Evolutionary conservation across 2,888 invertebrate species (phyloP), one percentile per base, ranked within the genome.

Genomic region (Cabera pusaria): DNA sequence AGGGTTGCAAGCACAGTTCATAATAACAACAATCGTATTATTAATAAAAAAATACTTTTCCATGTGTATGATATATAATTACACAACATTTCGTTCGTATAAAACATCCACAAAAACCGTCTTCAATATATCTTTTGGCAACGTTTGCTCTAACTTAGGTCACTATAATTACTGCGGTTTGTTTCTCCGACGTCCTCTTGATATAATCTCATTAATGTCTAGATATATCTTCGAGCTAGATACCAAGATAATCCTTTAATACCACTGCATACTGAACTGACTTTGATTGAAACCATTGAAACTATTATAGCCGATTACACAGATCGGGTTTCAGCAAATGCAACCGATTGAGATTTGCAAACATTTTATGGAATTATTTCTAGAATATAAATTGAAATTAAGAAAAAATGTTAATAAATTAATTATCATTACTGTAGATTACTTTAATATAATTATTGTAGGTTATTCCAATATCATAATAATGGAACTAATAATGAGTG

Each of bases 161-260:
- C 59, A 51, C 25, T 40, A 32, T 47, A 49, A 44, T 53, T 46
- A 46, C 46, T 44, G 50, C 52, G 60, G 62, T 64, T 69, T 71
- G 71, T 73, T 64, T 71, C 56, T n/a, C 49, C 12, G 25, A 59
- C 66, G 67, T 75, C 81, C 72, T 72, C 75, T 81, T 65, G 72
- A 78, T 74, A 69, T 76, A 73, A 79, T 80, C 72, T 68, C 64
- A 28, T 14, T 34, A 34, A 32, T 27, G 24, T 26, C 26, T 26
- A 26, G 59, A 70, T 69, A 61, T 64, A 71, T 71, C 62, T 68
- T 72, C 65, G 62, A 70, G 70, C 71, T 74, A 72, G 54, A 60
- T 71, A 68, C 64, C 69, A 67, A 72, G 73, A 75, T 78, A 70
- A 72, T 67, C 69, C 58, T 56, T 58, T 69, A 63, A 58, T 59